phyloP scores from a whole-genome alignment of 2,888 invertebrate genomes.

The Mimachlamys varia region DNA sequence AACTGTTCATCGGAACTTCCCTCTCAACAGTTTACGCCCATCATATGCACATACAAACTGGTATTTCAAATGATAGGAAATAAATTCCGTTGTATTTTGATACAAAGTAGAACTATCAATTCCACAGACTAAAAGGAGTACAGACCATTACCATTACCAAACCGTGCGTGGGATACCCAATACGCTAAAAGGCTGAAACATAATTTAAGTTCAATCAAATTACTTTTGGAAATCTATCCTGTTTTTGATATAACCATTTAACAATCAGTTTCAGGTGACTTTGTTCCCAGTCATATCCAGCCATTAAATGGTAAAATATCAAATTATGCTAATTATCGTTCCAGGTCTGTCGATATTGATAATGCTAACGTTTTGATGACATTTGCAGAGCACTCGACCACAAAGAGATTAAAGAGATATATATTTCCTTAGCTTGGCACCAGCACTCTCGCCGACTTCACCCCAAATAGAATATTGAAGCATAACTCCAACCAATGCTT shows the following conservation, averaged over 20 bases:
- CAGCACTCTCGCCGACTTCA: conserved; percentile 23
- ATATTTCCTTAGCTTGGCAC: background rate
- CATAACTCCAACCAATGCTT: background rate
- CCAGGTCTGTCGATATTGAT: background rate
- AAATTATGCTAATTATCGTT: background rate
- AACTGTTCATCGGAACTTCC: too few relatives aligned
- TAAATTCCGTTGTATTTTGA: background rate
- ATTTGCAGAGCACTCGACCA: conserved; percentile 24
- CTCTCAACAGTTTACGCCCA: too few relatives aligned
- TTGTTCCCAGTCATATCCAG: background rate
- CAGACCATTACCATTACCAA: background rate
- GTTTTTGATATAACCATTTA: conserved; percentile 8
- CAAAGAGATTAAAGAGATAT: conserved; percentile 24
- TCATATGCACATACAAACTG: background rate
- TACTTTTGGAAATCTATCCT: background rate
- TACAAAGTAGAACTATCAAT: too few relatives aligned
- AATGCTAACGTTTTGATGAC: conserved; percentile 12
- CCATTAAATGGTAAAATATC: background rate
- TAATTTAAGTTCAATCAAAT: background rate
- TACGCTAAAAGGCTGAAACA: conserved; percentile 1
- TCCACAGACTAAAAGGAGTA: too few relatives aligned
- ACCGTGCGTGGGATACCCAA: background rate
- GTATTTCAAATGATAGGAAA: background rate
- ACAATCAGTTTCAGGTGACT: conserved; percentile 34
- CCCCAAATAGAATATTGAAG: conserved; percentile 9